These are phyloP conservation scores for Caenorhabditis uteleia DNA, from an alignment of 2,888 invertebrate species.

Conservation along the genomic window DNA sequence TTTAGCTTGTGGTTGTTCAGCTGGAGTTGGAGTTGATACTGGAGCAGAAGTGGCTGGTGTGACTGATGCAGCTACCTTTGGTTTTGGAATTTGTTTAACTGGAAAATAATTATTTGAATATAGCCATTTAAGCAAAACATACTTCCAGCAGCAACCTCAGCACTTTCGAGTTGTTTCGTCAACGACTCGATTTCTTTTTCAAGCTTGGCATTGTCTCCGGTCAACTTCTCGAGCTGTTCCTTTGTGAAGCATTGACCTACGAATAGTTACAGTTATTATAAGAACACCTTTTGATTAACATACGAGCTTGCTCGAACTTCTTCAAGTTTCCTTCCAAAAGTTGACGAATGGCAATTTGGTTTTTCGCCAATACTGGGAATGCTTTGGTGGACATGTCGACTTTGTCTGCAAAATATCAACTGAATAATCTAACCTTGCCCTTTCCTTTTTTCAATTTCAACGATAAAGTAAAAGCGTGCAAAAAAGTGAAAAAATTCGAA, in stretches of 20 bases:
- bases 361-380: slow-evolving; percentile 42
- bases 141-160: slow-evolving; percentile 61
- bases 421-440: background rate
- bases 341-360: slow-evolving; percentile 35
- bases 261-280: background rate
- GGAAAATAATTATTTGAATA: slow-evolving; percentile 8
- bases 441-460: background rate
- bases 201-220: slow-evolving; percentile 52
- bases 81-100: slow-evolving; percentile 38
- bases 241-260: slow-evolving; percentile 33
- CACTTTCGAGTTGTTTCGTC: slow-evolving; percentile 47
- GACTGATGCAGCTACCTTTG: slow-evolving; percentile 12
- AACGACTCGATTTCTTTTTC: slow-evolving; percentile 50
- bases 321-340: slow-evolving; percentile 37
- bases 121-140: background rate
- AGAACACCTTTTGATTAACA: slow-evolving; percentile 8
- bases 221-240: slow-evolving; percentile 41
- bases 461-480: background rate
- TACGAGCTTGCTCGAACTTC: slow-evolving; percentile 52
- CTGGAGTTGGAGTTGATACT: slow-evolving; percentile 8
- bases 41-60: slow-evolving; percentile 10
- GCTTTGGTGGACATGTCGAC: slow-evolving; percentile 30
- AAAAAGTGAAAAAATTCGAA: slow-evolving; percentile 10
- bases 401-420: slow-evolving; percentile 15
- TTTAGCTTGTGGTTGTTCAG: background rate